Evolutionary conservation across 2,113 vertebrate species (phyloP), one percentile per base, ranked within the genome.

Genomic region (Thomomys bottae): DNA sequence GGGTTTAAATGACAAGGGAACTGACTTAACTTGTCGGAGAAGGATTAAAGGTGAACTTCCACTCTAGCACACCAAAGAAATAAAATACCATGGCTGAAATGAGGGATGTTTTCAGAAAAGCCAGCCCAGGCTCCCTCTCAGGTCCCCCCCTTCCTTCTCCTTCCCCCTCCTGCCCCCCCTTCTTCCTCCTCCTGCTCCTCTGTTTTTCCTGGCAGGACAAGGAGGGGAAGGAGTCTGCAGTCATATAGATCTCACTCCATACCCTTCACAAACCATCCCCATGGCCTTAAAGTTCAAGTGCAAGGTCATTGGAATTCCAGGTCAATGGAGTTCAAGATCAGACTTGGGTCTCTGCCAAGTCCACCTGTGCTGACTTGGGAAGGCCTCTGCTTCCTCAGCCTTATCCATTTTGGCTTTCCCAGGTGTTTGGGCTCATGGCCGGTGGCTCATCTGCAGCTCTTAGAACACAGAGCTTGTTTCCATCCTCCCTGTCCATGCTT

Each of bases 41-140:
- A 93, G 91, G 95, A 95, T 96, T 93, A 93, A 83, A 94, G 92
- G 93, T 89, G 84, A 95, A 94, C 87, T 84, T 96, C 63, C 1
- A 3, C 94, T 87, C 81, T 11, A 28, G 81, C 80, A 71, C 1
- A 15, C 88, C 76, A 18, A 10, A 0, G 76, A 71, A 88, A 75
- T 59, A 85, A 92, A 93, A 86, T 38, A 89, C 30, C 68, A 61
- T 7, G 42, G 12, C 83, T 42, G 88, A 45, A 90, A 77, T 36
- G 86, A 91, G 24, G 70, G 72, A 45, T n/a, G 57, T 18, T 83
- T 86, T 63, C 6, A 30, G 63, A 61, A 73, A 85, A 40, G 40
- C 40, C 34, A 8, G 87, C 79, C 66, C 20, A 1, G 59, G 15
- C 12, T 5, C 76, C 34, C 45, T 15, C 24, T 2, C 0, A 2